Evolutionary conservation across 2,888 invertebrate species (phyloP).

Genomic region (Caenorhabditis virilis): DNA sequence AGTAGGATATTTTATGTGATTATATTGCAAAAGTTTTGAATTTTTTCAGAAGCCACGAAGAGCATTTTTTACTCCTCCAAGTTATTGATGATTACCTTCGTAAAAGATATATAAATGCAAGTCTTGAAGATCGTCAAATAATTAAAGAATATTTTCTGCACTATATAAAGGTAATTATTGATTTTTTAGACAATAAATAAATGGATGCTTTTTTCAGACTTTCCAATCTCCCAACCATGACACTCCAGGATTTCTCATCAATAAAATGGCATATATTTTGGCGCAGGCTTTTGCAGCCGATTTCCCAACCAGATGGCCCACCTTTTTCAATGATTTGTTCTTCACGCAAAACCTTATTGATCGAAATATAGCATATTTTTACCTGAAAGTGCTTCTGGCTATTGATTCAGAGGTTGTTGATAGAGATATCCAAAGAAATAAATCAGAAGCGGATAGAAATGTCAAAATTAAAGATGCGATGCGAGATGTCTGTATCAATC

Average conservation of each 20-base stretch:
- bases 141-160: slow-evolving; percentile 51
- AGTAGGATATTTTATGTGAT: neutral
- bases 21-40: neutral
- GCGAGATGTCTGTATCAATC: slow-evolving; percentile 72
- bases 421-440: slow-evolving; percentile 70
- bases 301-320: slow-evolving; percentile 72
- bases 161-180: slow-evolving; percentile 38
- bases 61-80: slow-evolving; percentile 71
- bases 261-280: slow-evolving; percentile 74
- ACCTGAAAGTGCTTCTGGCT: slow-evolving; percentile 72
- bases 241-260: slow-evolving; percentile 71
- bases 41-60: slow-evolving; percentile 47
- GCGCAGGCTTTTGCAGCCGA: slow-evolving; percentile 73
- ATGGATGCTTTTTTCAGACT: slow-evolving; percentile 2
- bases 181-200: neutral
- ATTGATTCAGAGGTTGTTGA: slow-evolving; percentile 74
- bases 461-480: slow-evolving; percentile 73
- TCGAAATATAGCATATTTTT: slow-evolving; percentile 70
- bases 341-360: slow-evolving; percentile 25
- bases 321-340: slow-evolving; percentile 72
- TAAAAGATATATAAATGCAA: slow-evolving; percentile 29
- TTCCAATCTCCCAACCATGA: slow-evolving; percentile 9
- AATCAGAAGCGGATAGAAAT: slow-evolving; percentile 71
- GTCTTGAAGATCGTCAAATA: slow-evolving; percentile 13
- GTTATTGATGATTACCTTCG: slow-evolving; percentile 70